Evolutionary conservation across 2,888 invertebrate genomes (phyloP).

Genomic region (Ophion ventricosus): DNA sequence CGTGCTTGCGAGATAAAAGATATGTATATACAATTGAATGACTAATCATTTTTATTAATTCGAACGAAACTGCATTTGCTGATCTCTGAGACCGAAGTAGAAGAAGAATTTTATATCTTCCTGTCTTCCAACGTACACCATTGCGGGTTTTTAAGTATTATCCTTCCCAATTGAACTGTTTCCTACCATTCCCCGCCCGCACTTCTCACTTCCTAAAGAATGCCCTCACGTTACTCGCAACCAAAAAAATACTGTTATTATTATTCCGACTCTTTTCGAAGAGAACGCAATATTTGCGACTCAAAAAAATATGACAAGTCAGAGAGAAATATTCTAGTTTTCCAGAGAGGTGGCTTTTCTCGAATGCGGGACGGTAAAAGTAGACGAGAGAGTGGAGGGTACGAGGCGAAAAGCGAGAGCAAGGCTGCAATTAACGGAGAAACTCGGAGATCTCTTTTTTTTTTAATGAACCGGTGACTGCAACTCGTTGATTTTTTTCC

Average conservation of each 20-base stretch:
- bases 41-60: too few relatives aligned
- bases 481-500: conserved; percentile 39
- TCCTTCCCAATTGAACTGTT: too few relatives aligned
- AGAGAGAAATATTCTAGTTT: conserved; percentile 10
- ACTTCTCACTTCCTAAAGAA: too few relatives aligned
- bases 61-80: too few relatives aligned
- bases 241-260: background rate
- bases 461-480: conserved; percentile 45
- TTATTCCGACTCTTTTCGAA: background rate
- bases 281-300: background rate
- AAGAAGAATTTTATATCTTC: too few relatives aligned
- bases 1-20: too few relatives aligned
- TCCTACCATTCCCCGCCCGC: too few relatives aligned
- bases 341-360: background rate
- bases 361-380: conserved; percentile 1
- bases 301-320: background rate
- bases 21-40: too few relatives aligned
- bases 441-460: conserved; percentile 44
- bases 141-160: too few relatives aligned
- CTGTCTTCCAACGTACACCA: too few relatives aligned
- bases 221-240: background rate
- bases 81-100: too few relatives aligned
- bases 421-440: conserved; percentile 58
- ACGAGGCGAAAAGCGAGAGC: conserved; percentile 19
- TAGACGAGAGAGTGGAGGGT: background rate